A percentile compares a stretch with the other conserved stretches of the same genome.
phyloP scores from a whole-genome alignment of 2,888 invertebrate genomes.

The Andrena trimmerana region DNA sequence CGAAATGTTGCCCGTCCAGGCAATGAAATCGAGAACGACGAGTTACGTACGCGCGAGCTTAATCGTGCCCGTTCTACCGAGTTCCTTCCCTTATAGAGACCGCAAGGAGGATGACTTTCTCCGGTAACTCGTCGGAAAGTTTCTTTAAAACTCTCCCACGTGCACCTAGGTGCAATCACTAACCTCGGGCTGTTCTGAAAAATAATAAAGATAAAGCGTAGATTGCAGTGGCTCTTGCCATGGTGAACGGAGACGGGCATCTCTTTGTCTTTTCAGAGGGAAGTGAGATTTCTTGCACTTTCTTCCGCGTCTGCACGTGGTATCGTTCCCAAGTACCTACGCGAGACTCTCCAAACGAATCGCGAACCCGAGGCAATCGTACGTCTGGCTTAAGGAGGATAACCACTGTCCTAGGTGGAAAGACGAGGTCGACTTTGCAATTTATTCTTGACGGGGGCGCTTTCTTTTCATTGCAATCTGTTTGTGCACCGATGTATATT shows the following conservation, averaged over 20 bases:
- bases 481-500: too few relatives aligned
- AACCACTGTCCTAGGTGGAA: too few relatives aligned
- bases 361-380: too few relatives aligned
- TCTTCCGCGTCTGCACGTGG: background rate
- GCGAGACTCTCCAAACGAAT: too few relatives aligned
- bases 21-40: conserved; percentile 21
- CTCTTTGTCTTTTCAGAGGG: too few relatives aligned
- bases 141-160: conserved; percentile 23
- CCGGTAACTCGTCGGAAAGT: conserved; percentile 23
- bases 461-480: too few relatives aligned
- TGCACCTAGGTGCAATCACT: background rate
- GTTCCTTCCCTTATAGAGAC: conserved; percentile 39
- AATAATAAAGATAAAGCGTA: conserved; percentile 7
- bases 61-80: background rate
- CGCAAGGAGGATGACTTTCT: conserved; percentile 30
- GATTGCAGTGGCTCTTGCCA: background rate
- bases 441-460: too few relatives aligned
- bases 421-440: too few relatives aligned
- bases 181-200: background rate
- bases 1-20: background rate
- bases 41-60: background rate
- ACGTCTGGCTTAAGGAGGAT: too few relatives aligned
- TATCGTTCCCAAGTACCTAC: too few relatives aligned
- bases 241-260: too few relatives aligned
- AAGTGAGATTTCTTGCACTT: conserved; percentile 2